These are phyloP conservation scores for Micromesistius poutassou DNA, from an alignment of 2,797 vertebrate species.

Conservation along the genomic window DNA sequence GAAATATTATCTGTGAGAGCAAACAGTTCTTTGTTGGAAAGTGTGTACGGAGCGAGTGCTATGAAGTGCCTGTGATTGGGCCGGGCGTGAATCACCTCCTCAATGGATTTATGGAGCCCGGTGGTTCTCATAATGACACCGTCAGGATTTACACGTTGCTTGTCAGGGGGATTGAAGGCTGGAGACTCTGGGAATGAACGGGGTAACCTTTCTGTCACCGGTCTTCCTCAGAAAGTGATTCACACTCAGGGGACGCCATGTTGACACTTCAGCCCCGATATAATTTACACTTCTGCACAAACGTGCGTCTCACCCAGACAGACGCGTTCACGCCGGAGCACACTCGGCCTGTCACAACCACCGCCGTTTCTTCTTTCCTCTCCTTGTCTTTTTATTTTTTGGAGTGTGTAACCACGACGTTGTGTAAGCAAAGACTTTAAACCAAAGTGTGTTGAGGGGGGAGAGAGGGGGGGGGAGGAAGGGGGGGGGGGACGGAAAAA, in stretches of 20 bases:
- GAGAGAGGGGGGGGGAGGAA: not conserved
- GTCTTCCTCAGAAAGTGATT: constrained; percentile 71
- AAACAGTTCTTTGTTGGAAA: not conserved
- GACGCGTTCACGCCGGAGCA: constrained; percentile 66
- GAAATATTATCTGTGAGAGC: not conserved
- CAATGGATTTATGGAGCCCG: constrained; percentile 67
- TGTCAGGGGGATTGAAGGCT: constrained; percentile 56
- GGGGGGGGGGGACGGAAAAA: constrained; percentile 20
- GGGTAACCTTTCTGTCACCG: constrained; percentile 70
- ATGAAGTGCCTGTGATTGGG: constrained; percentile 32
- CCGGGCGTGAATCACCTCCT: constrained; percentile 24
- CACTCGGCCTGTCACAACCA: constrained; percentile 69
- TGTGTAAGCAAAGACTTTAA: constrained; percentile 68
- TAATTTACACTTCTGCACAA: constrained; percentile 73
- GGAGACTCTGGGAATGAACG: constrained; percentile 63
- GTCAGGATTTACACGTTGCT: constrained; percentile 66
- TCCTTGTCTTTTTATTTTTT: not conserved
- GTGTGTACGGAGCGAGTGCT: constrained; percentile 27
- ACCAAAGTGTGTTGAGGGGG: constrained; percentile 6
- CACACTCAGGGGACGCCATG: constrained; percentile 67
- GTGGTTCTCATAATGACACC: constrained; percentile 67
- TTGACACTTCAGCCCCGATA: constrained; percentile 60
- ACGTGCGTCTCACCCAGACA: constrained; percentile 69
- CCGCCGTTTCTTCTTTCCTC: constrained; percentile 27
- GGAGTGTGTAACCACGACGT: constrained; percentile 58